These are phyloP conservation scores for Urosaurus nigricauda DNA, from an alignment of 2,797 vertebrate species.

Conservation along the genomic window DNA sequence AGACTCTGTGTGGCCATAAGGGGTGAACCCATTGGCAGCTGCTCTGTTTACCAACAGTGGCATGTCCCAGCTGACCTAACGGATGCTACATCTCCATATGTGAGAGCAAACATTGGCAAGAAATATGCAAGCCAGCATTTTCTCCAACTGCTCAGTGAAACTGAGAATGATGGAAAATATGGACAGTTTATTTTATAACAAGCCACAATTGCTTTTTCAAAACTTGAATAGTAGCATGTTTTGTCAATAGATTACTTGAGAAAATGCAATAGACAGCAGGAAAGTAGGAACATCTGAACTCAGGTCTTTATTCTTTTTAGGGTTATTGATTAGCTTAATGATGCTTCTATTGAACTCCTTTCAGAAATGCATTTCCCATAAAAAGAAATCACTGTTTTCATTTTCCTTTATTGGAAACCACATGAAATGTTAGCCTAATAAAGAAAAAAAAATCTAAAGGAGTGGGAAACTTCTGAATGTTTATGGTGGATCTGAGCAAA, in stretches of 20 bases:
- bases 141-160: constrained; percentile 43
- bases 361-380: constrained; percentile 51
- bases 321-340: constrained; percentile 38
- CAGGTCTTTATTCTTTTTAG: constrained; percentile 57
- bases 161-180: constrained; percentile 31
- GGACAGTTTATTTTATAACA: constrained; percentile 37
- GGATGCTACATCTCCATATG: constrained; percentile 17
- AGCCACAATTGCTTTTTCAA: constrained; percentile 33
- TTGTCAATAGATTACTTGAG: constrained; percentile 34
- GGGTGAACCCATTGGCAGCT: background rate
- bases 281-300: constrained; percentile 23
- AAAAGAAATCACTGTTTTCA: constrained; percentile 50
- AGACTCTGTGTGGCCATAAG: background rate
- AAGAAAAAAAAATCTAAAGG: constrained; percentile 39
- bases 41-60: constrained; percentile 21
- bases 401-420: constrained; percentile 50
- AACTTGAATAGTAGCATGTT: constrained; percentile 31
- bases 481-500: constrained; percentile 18
- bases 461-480: constrained; percentile 7
- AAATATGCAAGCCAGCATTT: constrained; percentile 23
- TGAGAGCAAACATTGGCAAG: constrained; percentile 38
- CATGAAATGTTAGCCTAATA: constrained; percentile 47
- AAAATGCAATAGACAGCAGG: constrained; percentile 35
- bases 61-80: constrained; percentile 17
- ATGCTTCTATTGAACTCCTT: constrained; percentile 41